A percentile compares a stretch with the other conserved stretches of the same genome.
phyloP scores from a whole-genome alignment of 2,113 vertebrate genomes.

The Atrichornis clamosus region DNA sequence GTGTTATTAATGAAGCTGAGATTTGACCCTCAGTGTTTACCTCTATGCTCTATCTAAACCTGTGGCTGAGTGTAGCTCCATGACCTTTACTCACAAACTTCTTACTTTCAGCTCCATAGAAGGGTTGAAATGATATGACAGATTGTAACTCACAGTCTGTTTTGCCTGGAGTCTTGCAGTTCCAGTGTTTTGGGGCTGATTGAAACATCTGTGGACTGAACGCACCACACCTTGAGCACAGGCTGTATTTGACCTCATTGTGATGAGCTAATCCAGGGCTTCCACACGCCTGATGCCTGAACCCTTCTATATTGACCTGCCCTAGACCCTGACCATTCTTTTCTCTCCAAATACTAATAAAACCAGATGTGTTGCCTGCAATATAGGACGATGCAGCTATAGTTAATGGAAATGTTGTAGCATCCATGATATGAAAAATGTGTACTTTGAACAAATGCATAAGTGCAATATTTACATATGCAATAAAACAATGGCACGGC shows the following conservation, averaged over 20 bases:
- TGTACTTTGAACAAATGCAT: not conserved
- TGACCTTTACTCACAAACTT: not conserved
- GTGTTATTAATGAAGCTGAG: not conserved
- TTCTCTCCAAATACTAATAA: not conserved
- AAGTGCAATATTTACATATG: not conserved
- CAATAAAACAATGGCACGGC: not conserved
- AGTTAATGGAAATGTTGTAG: not conserved
- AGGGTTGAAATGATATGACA: not conserved
- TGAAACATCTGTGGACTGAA: not conserved
- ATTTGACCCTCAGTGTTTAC: not conserved
- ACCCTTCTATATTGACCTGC: not conserved
- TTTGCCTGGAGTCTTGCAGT: not conserved
- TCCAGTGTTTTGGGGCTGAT: not conserved
- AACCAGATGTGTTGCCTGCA: not conserved
- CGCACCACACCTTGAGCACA: not conserved
- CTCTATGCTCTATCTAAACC: accelerated
- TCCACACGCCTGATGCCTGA: not conserved
- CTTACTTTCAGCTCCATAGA: not conserved
- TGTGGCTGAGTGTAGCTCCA: not conserved
- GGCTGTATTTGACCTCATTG: not conserved
- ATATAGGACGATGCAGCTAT: not conserved
- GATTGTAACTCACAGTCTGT: not conserved
- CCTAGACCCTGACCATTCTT: not conserved
- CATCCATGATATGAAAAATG: not conserved
- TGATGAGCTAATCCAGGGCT: not conserved